A percentile compares a stretch with the other conserved stretches of the same genome.
Evolutionary conservation across 1,140 invertebrate species (phyloP).

Genomic region (Ceratoteleas bidentatus): DNA sequence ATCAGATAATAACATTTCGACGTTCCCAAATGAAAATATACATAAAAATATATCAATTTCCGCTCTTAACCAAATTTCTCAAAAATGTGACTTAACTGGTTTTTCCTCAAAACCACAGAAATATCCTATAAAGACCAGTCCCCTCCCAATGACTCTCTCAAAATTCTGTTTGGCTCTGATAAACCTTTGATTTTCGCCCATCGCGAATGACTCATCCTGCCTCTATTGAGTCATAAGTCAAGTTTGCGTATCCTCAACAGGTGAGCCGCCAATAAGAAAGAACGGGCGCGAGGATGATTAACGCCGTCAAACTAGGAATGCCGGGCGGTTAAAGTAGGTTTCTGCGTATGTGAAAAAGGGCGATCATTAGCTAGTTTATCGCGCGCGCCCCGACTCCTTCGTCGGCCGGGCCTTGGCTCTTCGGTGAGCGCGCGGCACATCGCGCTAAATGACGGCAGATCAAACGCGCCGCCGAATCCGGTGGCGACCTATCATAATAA

Average conservation of each 20-base stretch:
- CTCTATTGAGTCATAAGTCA: constrained; percentile 27
- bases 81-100: too few relatives aligned
- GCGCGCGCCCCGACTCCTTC: constrained; percentile 25
- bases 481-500: constrained; percentile 82
- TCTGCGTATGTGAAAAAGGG: constrained; percentile 63
- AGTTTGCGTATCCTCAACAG: constrained; percentile 24
- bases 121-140: too few relatives aligned
- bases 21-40: too few relatives aligned
- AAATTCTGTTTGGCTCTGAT: too few relatives aligned
- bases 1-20: too few relatives aligned
- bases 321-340: constrained; percentile 45
- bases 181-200: too few relatives aligned
- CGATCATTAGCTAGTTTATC: constrained; percentile 67
- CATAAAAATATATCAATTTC: too few relatives aligned
- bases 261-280: constrained; percentile 7
- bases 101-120: too few relatives aligned
- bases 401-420: constrained; percentile 57
- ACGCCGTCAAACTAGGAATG: constrained; percentile 44
- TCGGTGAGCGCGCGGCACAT: constrained; percentile 77
- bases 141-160: too few relatives aligned
- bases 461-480: constrained; percentile 80
- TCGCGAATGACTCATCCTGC: background rate
- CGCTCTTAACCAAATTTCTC: too few relatives aligned
- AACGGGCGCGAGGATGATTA: constrained; percentile 26
- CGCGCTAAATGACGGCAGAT: constrained; percentile 80